A percentile compares a stretch with the other conserved stretches of the same genome.
These are phyloP conservation scores for Sinotaia quadrata DNA, from an alignment of 2,888 invertebrate species.

Conservation along the genomic window DNA sequence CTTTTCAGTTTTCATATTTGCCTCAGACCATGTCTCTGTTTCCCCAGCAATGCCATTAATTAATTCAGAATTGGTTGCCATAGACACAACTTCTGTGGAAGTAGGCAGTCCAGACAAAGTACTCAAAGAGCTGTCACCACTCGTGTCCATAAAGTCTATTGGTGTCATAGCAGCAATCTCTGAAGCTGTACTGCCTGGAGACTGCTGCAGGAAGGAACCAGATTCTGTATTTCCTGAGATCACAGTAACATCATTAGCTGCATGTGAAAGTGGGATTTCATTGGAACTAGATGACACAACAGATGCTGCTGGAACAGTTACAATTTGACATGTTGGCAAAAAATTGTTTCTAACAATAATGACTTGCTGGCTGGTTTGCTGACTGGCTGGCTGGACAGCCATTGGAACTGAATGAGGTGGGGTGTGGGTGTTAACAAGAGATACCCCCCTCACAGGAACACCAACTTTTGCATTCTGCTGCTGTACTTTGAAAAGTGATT, in stretches of 20 bases:
- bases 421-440: constrained; percentile 8
- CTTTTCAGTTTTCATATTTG: constrained; percentile 11
- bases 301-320: constrained; percentile 8
- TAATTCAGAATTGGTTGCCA: constrained; percentile 1
- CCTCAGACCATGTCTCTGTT: background rate
- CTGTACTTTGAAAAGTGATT: too few species aligned
- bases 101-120: constrained; percentile 21
- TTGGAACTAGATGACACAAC: constrained; percentile 11
- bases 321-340: constrained; percentile 18
- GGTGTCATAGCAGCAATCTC: constrained; percentile 17
- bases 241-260: constrained; percentile 26
- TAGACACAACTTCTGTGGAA: constrained; percentile 15
- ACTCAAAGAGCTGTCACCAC: constrained; percentile 22
- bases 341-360: constrained; percentile 3
- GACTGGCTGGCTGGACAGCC: constrained; percentile 12
- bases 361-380: background rate
- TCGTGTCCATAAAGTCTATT: constrained; percentile 25
- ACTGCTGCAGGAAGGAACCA: constrained; percentile 13
- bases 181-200: constrained; percentile 6
- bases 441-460: background rate
- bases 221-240: background rate
- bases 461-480: too few species aligned
- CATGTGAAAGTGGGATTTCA: constrained; percentile 24
- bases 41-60: constrained; percentile 15
- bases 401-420: constrained; percentile 15